Evolutionary conservation across 2,113 vertebrate genomes (phyloP), one percentile per base, ranked within the genome.

Genomic region (Gasterosteus aculeatus): DNA sequence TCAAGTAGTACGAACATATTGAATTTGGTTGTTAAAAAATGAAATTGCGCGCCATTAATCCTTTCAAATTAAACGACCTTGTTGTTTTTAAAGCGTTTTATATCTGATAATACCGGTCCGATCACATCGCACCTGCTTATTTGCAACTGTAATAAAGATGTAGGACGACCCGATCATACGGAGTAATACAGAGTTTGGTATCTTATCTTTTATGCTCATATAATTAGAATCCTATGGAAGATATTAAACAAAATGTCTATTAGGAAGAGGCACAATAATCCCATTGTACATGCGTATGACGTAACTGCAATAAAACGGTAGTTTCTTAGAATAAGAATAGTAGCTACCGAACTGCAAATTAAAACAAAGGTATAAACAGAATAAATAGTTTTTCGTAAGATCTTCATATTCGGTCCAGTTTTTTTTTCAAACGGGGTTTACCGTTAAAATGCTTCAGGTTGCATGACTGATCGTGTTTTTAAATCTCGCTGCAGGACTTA

Each of bases 81-180:
- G 18, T 7, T 15, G 31, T 22, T 14, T 1, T 60, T 63, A 47
- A 57, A 22, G 5, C 7, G 14, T 47, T 0, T 69, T 54, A 10
- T 71, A 56, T 39, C 11, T 16, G 5, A 12, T 29, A 2, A 44
- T n/a, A 10, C 26, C n/a, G 4, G 4, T 60, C 12, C 19, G n/a
- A 54, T 69, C 53, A n/a, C 29, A 11, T 14, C 81, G 72, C 82
- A 91, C 87, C 86, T 89, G 87, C 31, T 81, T 76, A 26, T 54
- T 58, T 58, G 19, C 29, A 35, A 7, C 41, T n/a, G 54, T 61
- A 39, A 15, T 16, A 66, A 33, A 54, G 3, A 19, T 26, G 29
- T 14, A 51, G 51, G 3, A 19, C 19, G 1, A 31, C 18, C 3
- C 66, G 38, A 81, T 65, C 57, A 39, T 18, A 10, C 16, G 39